Evolutionary conservation across 30 jellyfish, hydroid and myxozoan species (phyloP).

Genomic region (Clytia hemisphaerica): DNA sequence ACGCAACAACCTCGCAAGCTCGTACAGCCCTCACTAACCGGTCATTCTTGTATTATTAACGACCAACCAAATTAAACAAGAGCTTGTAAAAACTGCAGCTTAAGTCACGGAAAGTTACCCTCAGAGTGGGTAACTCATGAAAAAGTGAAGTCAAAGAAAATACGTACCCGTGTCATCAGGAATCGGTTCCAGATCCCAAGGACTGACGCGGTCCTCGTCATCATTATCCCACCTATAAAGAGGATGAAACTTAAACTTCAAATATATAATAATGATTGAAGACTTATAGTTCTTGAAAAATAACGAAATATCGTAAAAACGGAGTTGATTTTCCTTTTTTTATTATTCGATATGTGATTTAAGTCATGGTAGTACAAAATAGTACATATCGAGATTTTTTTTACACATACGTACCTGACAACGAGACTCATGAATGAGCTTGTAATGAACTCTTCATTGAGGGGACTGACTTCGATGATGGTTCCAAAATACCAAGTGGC

Average conservation of each 20-base stretch:
- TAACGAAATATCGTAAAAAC: no score
- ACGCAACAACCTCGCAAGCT: no score
- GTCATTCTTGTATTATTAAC: no score
- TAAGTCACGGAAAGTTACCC: no score
- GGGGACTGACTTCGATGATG: constrained; percentile 49
- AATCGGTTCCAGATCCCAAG: constrained; percentile 91
- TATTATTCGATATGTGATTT: neutral
- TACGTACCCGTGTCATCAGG: constrained; percentile 61
- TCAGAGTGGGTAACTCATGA: no score
- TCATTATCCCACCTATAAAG: constrained; percentile 86
- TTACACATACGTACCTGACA: constrained; percentile 74
- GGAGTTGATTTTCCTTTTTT: no score
- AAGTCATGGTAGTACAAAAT: neutral
- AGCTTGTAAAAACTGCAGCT: no score
- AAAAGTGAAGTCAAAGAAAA: no score
- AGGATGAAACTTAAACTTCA: neutral
- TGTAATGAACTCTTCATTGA: constrained; percentile 66
- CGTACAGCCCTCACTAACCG: no score
- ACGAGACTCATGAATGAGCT: constrained; percentile 57
- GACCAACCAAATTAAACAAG: no score
- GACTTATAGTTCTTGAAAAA: no score
- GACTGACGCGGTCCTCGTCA: constrained; percentile 84
- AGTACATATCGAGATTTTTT: neutral
- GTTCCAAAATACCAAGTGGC: constrained; percentile 92
- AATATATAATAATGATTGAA: no score